Percentiles rank a stretch among this genome's conserved stretches.
phyloP scores from a whole-genome alignment of 2,797 vertebrate species.

The Helostoma temminkii region DNA sequence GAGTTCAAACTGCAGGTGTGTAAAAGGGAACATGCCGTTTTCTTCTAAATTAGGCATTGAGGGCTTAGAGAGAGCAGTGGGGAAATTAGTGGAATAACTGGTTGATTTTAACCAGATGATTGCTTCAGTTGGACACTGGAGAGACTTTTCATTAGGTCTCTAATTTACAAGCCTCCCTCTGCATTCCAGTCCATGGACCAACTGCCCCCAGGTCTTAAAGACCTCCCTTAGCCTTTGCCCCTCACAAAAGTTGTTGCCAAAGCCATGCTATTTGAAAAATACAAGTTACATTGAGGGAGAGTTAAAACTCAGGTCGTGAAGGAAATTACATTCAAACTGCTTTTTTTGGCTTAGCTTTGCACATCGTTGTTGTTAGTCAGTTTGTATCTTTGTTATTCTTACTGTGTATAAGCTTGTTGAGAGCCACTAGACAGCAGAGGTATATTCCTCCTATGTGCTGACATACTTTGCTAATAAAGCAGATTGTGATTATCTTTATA shows the following conservation, averaged over 20 bases:
- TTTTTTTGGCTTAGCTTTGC: too few species aligned
- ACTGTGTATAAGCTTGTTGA: too few species aligned
- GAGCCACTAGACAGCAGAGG: too few species aligned
- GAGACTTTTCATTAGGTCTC: constrained; percentile 96
- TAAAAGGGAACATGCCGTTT: constrained; percentile 93
- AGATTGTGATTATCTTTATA: too few species aligned
- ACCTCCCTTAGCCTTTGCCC: constrained; percentile 76
- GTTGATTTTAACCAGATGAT: constrained; percentile 99
- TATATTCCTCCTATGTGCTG: too few species aligned
- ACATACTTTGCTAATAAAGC: too few species aligned
- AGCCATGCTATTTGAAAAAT: constrained; percentile 48
- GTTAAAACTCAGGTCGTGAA: constrained; percentile 20
- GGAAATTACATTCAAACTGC: constrained; percentile 1
- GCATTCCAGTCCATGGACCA: constrained; percentile 89
- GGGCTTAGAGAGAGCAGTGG: constrained; percentile 90
- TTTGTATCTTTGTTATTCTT: too few species aligned
- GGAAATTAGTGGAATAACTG: constrained; percentile 99
- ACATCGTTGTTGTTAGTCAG: too few species aligned
- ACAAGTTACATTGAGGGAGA: constrained; percentile 38
- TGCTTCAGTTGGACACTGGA: constrained; percentile 96
- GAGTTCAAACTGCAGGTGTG: constrained; percentile 94
- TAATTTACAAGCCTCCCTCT: constrained; percentile 97
- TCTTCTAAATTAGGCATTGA: constrained; percentile 97
- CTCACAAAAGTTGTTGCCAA: constrained; percentile 57
- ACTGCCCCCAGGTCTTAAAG: constrained; percentile 83